Evolutionary conservation across 1,140 invertebrate species (phyloP).

Genomic region (Harlomillsia oculata): DNA sequence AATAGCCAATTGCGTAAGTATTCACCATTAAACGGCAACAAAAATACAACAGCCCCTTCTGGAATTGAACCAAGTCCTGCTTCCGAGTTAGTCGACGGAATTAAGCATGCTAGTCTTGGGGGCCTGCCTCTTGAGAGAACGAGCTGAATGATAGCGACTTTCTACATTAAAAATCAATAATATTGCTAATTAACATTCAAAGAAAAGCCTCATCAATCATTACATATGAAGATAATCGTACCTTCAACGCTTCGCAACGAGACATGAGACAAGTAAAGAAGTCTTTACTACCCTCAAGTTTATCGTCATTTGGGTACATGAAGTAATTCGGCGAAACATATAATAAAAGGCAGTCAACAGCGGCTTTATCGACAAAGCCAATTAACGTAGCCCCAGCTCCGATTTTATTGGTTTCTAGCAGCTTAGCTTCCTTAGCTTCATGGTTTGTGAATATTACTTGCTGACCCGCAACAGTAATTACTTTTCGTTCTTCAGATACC

Average conservation of each 20-base stretch:
- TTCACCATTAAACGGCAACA: conserved; percentile 23
- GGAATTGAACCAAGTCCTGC: conserved; percentile 1
- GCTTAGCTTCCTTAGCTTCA: conserved; percentile 17
- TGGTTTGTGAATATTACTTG: conserved; percentile 1
- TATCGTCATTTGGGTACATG: conserved; percentile 30
- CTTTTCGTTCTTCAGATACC: conserved; percentile 21
- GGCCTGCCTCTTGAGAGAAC: conserved; percentile 17
- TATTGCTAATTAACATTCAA: not conserved
- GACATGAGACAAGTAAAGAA: conserved; percentile 22
- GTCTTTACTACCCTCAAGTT: conserved; percentile 21
- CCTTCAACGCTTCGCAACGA: conserved; percentile 25
- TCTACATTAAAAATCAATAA: conserved; percentile 3
- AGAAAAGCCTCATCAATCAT: not conserved
- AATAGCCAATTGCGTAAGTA: not conserved
- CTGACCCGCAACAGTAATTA: conserved; percentile 10
- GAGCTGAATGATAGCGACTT: conserved; percentile 23
- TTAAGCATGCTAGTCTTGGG: conserved; percentile 23
- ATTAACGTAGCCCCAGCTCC: conserved; percentile 19
- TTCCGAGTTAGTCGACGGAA: conserved; percentile 12
- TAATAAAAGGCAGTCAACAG: conserved; percentile 10
- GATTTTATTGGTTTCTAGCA: conserved; percentile 6
- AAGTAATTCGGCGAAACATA: conserved; percentile 16
- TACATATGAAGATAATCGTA: not conserved
- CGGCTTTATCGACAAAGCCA: conserved; percentile 11
- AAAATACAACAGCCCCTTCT: conserved; percentile 25